Evolutionary conservation across 2,113 vertebrate species (phyloP).

Genomic region (Motacilla alba): DNA sequence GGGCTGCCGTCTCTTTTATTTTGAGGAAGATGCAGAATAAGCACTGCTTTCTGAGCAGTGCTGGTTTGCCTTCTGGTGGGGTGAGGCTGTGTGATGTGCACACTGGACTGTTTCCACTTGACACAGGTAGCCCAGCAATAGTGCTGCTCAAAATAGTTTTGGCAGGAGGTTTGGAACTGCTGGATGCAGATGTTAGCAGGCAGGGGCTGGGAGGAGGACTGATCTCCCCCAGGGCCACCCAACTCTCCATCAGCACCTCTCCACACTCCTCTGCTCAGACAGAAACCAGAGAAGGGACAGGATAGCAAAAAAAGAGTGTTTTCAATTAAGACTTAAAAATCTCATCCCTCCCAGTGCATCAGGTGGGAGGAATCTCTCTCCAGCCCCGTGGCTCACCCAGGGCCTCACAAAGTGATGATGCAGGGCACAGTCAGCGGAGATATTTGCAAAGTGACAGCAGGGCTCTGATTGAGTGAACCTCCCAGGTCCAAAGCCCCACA

Average conservation of each 20-base stretch:
- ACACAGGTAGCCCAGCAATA: background rate
- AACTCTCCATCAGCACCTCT: background rate
- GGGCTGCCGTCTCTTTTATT: background rate
- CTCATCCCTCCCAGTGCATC: background rate
- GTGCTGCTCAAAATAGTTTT: background rate
- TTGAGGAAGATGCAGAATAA: background rate
- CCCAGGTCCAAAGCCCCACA: background rate
- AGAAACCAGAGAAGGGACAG: background rate
- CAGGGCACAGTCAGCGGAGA: background rate
- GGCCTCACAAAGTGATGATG: conserved; percentile 18
- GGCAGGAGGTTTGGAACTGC: background rate
- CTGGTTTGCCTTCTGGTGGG: background rate
- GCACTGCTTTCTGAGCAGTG: background rate
- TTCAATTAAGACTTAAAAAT: conserved; percentile 47
- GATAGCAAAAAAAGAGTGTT: background rate
- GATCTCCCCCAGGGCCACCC: background rate
- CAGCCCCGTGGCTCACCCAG: background rate
- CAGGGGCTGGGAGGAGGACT: background rate
- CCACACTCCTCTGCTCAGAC: background rate
- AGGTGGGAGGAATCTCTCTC: background rate
- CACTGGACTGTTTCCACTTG: accelerated
- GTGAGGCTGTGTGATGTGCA: background rate
- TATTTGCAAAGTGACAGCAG: conserved; percentile 47
- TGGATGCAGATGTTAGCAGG: background rate
- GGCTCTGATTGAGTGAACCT: conserved; percentile 64